Conservation (phyloP, 2,113 vertebrate species). For the Narcine bancroftii region DNA sequence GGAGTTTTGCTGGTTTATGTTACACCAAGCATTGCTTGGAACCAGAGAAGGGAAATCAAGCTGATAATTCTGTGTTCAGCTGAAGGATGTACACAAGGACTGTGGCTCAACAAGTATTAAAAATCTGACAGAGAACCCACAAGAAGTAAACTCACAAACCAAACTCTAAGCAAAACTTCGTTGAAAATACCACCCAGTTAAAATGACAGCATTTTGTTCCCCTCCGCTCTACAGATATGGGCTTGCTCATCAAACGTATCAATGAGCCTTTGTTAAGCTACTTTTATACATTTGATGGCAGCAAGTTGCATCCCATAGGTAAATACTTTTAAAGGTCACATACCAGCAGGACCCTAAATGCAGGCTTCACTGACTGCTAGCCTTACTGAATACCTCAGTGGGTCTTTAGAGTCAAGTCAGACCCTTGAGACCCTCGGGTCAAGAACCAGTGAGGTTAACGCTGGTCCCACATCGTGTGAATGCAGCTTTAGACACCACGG, state of each 20-base stretch:
- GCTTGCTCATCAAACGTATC: neutral
- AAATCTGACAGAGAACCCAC: neutral
- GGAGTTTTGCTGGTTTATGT: neutral
- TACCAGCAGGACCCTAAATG: constrained; percentile 13
- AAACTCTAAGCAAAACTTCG: neutral
- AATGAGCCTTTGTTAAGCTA: constrained; percentile 18
- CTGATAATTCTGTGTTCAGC: neutral
- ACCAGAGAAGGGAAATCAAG: neutral
- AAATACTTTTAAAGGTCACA: constrained; percentile 17
- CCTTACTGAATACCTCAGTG: neutral
- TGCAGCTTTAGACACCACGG: neutral
- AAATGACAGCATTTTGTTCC: neutral
- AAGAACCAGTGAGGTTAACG: neutral
- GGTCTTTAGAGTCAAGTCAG: neutral
- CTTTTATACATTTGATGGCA: neutral
- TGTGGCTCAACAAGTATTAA: neutral
- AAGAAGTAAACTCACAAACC: neutral
- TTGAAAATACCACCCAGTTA: constrained; percentile 5
- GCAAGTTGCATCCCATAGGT: neutral
- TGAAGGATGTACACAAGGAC: neutral
- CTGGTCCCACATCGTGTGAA: neutral
- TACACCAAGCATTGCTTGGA: neutral
- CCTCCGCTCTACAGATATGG: neutral
- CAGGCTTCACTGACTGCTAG: neutral
- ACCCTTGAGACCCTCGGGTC: neutral